Evolutionary conservation across 2,888 invertebrate species (phyloP).

Genomic region (Dione juno): DNA sequence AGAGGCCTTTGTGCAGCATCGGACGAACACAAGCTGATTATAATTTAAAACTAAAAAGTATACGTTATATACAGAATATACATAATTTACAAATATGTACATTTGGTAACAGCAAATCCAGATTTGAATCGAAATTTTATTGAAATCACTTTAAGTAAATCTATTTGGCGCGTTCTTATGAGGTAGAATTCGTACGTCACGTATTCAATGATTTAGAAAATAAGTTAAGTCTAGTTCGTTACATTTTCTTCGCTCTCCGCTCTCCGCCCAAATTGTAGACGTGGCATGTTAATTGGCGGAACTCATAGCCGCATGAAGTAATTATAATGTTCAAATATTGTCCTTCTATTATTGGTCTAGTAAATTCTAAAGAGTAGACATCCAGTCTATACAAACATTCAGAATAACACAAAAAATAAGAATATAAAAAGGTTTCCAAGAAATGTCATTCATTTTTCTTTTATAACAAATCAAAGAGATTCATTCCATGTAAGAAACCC

Average conservation of each 20-base stretch:
- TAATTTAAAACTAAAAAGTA: too few species aligned
- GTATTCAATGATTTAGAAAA: constrained; percentile 40
- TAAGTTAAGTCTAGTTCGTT: constrained; percentile 28
- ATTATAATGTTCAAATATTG: too few species aligned
- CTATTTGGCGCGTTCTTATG: constrained; percentile 27
- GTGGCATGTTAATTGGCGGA: too few species aligned
- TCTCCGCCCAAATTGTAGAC: too few species aligned
- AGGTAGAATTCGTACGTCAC: constrained; percentile 7
- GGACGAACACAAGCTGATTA: too few species aligned
- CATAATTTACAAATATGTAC: background rate
- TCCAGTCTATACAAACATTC: too few species aligned
- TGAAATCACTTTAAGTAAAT: constrained; percentile 25
- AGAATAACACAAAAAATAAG: too few species aligned
- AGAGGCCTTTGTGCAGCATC: too few species aligned
- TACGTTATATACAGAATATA: background rate
- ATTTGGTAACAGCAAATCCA: background rate
- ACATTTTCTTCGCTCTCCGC: too few species aligned
- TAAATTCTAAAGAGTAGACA: too few species aligned
- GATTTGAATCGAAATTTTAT: background rate
- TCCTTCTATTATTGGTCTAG: too few species aligned
- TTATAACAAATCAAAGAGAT: constrained; percentile 14
- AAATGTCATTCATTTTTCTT: background rate
- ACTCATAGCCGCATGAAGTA: too few species aligned
- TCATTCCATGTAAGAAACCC: constrained; percentile 1
- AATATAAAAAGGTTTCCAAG: background rate